These are phyloP conservation scores for Phymanthus crucifer DNA, from an alignment of 92 coral and sea anemone species.

Conservation along the genomic window DNA sequence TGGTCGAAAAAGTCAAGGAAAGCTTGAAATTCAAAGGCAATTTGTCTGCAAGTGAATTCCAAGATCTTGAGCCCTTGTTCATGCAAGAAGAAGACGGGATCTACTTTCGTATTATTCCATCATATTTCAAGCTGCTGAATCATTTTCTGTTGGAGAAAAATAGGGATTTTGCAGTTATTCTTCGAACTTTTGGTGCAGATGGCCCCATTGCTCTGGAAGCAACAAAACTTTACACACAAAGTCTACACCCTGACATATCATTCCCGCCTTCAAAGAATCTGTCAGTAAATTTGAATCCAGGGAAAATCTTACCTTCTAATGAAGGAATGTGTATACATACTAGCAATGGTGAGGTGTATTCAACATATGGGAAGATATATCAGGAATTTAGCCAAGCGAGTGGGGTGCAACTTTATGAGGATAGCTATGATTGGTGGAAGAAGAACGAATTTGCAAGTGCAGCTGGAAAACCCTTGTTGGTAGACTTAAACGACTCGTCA, in stretches of 20 bases:
- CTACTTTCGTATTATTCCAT: slow-evolving; percentile 68
- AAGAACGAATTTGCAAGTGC: slow-evolving; percentile 35
- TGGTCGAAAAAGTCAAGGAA: slow-evolving; percentile 59
- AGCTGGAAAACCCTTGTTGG: slow-evolving; percentile 71
- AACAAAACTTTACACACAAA: slow-evolving; percentile 30
- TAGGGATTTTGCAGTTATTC: slow-evolving; percentile 63
- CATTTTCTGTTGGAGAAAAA: slow-evolving; percentile 35
- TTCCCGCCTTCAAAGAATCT: slow-evolving; percentile 29
- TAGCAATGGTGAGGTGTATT: slow-evolving; percentile 16
- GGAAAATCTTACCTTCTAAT: slow-evolving; percentile 44
- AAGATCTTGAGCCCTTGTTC: slow-evolving; percentile 27
- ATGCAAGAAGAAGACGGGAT: slow-evolving; percentile 46
- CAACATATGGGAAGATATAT: slow-evolving; percentile 42
- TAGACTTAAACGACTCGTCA: slow-evolving; percentile 52
- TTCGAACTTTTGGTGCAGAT: slow-evolving; percentile 83
- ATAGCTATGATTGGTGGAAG: slow-evolving; percentile 75
- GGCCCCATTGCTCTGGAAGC: slow-evolving; percentile 59
- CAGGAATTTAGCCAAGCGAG: slow-evolving; percentile 41
- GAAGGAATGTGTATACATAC: slow-evolving; percentile 40
- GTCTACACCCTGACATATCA: slow-evolving; percentile 47
- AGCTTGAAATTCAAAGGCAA: slow-evolving; percentile 19
- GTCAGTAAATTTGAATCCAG: slow-evolving; percentile 40
- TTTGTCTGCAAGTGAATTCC: slow-evolving; percentile 18
- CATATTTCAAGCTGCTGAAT: slow-evolving; percentile 59
- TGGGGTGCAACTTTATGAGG: slow-evolving; percentile 67